These are phyloP conservation scores for Etheostoma nigrum DNA, from an alignment of 2,797 vertebrate genomes.

Conservation along the genomic window DNA sequence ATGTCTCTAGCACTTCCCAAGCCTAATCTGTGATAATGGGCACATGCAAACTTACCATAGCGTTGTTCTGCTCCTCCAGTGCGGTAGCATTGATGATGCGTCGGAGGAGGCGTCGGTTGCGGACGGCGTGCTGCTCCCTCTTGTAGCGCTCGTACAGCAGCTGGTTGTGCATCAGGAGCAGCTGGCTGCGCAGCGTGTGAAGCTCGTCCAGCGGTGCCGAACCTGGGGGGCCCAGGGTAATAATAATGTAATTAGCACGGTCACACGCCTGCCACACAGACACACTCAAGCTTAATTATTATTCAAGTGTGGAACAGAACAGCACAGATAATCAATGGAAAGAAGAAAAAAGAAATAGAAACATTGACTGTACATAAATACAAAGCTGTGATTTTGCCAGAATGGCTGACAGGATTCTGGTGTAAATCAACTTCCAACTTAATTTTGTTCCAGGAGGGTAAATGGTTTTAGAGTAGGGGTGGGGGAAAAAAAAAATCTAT, in stretches of 20 bases:
- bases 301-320: not conserved
- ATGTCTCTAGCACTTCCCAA: no score
- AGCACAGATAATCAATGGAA: not conserved
- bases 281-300: slow-evolving; percentile 11
- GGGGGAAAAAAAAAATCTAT: no score
- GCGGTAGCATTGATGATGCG: slow-evolving; percentile 95
- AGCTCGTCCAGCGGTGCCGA: slow-evolving; percentile 95
- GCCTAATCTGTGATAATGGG: slow-evolving; percentile 9
- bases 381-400: not conserved
- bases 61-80: slow-evolving; percentile 96
- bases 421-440: not conserved
- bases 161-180: slow-evolving; percentile 97
- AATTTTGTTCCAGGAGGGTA: no score
- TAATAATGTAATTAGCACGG: slow-evolving; percentile 53
- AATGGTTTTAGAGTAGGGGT: no score
- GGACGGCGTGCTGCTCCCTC: slow-evolving; percentile 96
- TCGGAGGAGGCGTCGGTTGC: slow-evolving; percentile 94
- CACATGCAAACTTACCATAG: slow-evolving; percentile 88
- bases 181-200: slow-evolving; percentile 93
- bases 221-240: slow-evolving; percentile 80
- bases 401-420: not conserved
- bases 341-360: no score
- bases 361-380: not conserved
- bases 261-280: slow-evolving; percentile 11
- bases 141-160: slow-evolving; percentile 97